These are phyloP conservation scores for Trichomycterus rosablanca DNA, from an alignment of 2,113 vertebrate genomes.

Conservation along the genomic window DNA sequence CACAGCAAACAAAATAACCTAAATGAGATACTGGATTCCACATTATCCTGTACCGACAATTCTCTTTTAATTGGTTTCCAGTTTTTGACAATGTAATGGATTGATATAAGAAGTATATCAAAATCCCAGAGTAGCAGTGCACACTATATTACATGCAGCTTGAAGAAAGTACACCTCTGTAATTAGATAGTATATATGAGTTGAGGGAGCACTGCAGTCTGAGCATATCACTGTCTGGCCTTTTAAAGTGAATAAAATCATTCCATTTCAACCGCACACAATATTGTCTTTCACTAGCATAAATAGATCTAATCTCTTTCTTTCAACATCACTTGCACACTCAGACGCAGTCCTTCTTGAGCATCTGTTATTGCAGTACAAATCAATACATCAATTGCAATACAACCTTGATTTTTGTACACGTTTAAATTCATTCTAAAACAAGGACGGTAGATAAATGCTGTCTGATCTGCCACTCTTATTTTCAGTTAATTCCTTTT, in stretches of 20 bases:
- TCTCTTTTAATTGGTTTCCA: slow-evolving; percentile 26
- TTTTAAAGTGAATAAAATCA: slow-evolving; percentile 17
- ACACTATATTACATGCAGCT: slow-evolving; percentile 22
- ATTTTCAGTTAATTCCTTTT: too few relatives aligned
- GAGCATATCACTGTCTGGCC: slow-evolving; percentile 22
- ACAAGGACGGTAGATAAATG: neutral
- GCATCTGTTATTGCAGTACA: slow-evolving; percentile 1
- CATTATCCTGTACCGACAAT: slow-evolving; percentile 24
- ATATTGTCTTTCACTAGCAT: neutral
- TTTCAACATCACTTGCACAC: neutral
- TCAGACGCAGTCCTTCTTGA: neutral
- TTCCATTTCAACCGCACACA: slow-evolving; percentile 2
- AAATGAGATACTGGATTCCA: slow-evolving; percentile 4
- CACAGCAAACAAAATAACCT: neutral
- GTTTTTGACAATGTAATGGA: slow-evolving; percentile 11
- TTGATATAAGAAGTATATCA: slow-evolving; percentile 19
- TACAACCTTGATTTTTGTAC: slow-evolving; percentile 22
- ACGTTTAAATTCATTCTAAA: slow-evolving; percentile 2
- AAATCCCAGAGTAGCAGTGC: neutral
- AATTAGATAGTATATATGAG: slow-evolving; percentile 38
- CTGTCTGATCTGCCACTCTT: slow-evolving; percentile 2
- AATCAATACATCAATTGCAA: too few relatives aligned
- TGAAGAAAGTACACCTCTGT: slow-evolving; percentile 21
- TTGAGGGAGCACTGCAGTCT: slow-evolving; percentile 20
- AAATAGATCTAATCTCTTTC: slow-evolving; percentile 1